Conservation (phyloP, 2,888 invertebrate genomes). For the Neria commutata region DNA sequence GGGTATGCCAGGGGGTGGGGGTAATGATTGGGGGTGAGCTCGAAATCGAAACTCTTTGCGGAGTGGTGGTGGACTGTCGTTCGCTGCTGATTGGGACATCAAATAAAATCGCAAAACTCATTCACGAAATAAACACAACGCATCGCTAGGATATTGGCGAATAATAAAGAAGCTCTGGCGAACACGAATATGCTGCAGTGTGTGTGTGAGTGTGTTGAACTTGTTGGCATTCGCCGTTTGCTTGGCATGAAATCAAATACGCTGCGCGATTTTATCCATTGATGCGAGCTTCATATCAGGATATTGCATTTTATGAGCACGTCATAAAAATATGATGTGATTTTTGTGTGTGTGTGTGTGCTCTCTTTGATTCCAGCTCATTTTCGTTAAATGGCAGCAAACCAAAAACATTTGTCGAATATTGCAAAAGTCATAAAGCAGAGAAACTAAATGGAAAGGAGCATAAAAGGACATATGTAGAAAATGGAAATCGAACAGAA, state of each 20-base stretch:
- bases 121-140: background rate
- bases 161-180: background rate
- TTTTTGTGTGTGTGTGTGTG: no score
- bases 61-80: no score
- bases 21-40: background rate
- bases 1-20: no score
- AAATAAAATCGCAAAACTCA: background rate
- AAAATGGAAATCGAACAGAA: background rate
- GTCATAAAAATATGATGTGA: background rate
- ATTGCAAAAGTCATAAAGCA: background rate
- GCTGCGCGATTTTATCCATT: background rate
- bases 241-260: background rate
- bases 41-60: constrained; percentile 2
- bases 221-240: no score
- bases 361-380: no score
- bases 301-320: background rate
- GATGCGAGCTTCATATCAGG: background rate
- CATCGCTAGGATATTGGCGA: background rate
- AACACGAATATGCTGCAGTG: no score
- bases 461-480: background rate
- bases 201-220: no score
- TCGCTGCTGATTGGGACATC: background rate
- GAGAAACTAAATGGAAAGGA: background rate
- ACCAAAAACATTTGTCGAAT: background rate
- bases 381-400: no score